Evolutionary conservation across 2,888 invertebrate species (phyloP).

Genomic region (Agrochola lota): DNA sequence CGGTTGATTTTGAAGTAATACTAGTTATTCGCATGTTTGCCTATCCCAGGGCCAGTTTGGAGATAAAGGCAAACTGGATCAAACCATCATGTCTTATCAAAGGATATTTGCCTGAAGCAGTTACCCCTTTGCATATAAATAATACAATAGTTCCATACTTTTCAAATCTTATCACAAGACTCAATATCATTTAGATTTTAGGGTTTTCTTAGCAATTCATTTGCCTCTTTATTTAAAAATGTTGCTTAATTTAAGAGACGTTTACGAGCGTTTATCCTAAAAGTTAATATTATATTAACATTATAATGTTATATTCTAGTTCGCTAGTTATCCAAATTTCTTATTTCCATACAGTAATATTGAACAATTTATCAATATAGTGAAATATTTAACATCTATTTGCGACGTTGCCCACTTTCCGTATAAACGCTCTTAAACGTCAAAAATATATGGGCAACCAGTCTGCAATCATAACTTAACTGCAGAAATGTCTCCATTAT

Average conservation of each 20-base stretch:
- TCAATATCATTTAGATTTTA: not conserved
- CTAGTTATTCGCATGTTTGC: not conserved
- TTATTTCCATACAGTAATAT: too few species aligned
- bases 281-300: too few species aligned
- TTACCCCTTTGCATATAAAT: not conserved
- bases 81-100: slow-evolving; percentile 9
- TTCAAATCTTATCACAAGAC: not conserved
- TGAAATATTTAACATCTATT: too few species aligned
- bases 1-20: too few species aligned
- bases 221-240: not conserved
- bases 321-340: too few species aligned
- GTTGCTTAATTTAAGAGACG: not conserved
- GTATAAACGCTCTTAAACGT: too few species aligned
- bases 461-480: not conserved
- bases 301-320: too few species aligned
- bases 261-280: too few species aligned
- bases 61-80: not conserved
- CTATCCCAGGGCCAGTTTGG: not conserved
- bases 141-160: not conserved
- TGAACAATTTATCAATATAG: too few species aligned
- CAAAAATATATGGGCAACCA: too few species aligned
- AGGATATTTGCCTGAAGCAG: not conserved
- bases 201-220: not conserved
- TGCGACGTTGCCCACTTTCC: too few species aligned
- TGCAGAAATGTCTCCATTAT: too few species aligned